phyloP scores from a whole-genome alignment of 2,888 invertebrate genomes.

The Linnaemya tessellans region DNA sequence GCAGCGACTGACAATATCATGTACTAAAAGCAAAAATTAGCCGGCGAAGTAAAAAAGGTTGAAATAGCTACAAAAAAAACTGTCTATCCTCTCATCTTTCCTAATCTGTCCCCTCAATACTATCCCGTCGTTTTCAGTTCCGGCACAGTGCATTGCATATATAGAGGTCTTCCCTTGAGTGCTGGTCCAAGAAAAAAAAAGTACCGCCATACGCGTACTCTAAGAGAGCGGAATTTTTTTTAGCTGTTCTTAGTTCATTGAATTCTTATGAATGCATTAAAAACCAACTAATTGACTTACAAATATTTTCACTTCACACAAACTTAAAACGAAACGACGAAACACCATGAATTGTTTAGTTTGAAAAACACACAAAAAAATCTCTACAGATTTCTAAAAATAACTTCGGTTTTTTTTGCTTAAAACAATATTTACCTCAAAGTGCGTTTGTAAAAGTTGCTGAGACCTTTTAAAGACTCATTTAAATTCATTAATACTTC shows the following conservation, averaged over 20 bases:
- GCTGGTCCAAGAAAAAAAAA: too few species aligned
- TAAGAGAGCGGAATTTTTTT: background rate
- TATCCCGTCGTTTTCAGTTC: too few species aligned
- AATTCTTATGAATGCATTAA: background rate
- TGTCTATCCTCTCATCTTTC: too few species aligned
- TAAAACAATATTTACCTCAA: constrained; percentile 34
- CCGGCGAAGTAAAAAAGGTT: too few species aligned
- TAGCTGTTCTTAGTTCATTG: background rate
- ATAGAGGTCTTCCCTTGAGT: too few species aligned
- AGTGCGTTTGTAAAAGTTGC: constrained; percentile 20
- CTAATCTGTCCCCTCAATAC: too few species aligned
- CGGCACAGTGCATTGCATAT: too few species aligned
- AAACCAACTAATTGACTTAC: constrained; percentile 15
- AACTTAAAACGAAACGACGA: background rate
- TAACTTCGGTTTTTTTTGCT: constrained; percentile 13
- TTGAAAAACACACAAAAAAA: background rate
- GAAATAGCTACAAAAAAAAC: too few species aligned
- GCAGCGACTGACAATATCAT: too few species aligned
- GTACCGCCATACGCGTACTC: too few species aligned
- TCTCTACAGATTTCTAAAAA: constrained; percentile 17
- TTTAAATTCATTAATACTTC: constrained; percentile 42
- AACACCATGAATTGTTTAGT: constrained; percentile 4
- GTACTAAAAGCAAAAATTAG: too few species aligned
- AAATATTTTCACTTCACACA: constrained; percentile 21
- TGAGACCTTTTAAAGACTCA: constrained; percentile 34